Conservation (phyloP, 1,140 invertebrate species). For the Camponotus pennsylvanicus region DNA sequence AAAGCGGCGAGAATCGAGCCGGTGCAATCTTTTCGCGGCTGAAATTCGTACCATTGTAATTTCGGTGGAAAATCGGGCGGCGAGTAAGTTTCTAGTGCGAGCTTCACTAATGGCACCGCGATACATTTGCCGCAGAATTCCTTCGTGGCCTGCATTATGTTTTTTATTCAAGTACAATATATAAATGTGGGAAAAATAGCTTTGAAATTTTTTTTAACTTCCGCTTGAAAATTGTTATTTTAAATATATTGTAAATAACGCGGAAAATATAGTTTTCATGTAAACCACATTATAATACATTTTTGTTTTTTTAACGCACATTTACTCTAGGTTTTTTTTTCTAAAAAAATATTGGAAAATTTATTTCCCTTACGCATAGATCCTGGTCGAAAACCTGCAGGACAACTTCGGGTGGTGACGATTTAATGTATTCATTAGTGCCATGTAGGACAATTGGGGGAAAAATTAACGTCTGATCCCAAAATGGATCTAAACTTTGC, state of each 20-base stretch:
- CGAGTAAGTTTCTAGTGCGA: conserved; percentile 83
- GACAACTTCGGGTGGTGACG: conserved; percentile 84
- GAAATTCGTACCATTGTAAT: conserved; percentile 87
- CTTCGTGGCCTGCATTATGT: conserved; percentile 81
- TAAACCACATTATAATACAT: neutral
- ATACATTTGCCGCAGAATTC: conserved; percentile 87
- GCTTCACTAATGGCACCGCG: conserved; percentile 85
- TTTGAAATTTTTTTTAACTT: neutral
- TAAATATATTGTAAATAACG: neutral
- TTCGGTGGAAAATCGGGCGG: conserved; percentile 86
- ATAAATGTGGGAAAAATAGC: conserved; percentile 28
- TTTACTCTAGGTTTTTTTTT: neutral
- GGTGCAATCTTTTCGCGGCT: conserved; percentile 81
- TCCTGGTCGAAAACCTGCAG: conserved; percentile 84
- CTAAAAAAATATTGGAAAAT: neutral
- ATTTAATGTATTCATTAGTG: conserved; percentile 83
- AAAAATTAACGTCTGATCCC: conserved; percentile 88
- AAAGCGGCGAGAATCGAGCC: conserved; percentile 87
- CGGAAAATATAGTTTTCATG: neutral
- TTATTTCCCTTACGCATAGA: conserved; percentile 77
- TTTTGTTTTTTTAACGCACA: neutral
- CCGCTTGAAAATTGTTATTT: neutral
- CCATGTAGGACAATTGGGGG: conserved; percentile 85
- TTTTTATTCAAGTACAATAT: conserved; percentile 16
- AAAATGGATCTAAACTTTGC: conserved; percentile 87